Evolutionary conservation across 2,888 invertebrate species (phyloP).

Genomic region (Drosophila kuntzei): DNA sequence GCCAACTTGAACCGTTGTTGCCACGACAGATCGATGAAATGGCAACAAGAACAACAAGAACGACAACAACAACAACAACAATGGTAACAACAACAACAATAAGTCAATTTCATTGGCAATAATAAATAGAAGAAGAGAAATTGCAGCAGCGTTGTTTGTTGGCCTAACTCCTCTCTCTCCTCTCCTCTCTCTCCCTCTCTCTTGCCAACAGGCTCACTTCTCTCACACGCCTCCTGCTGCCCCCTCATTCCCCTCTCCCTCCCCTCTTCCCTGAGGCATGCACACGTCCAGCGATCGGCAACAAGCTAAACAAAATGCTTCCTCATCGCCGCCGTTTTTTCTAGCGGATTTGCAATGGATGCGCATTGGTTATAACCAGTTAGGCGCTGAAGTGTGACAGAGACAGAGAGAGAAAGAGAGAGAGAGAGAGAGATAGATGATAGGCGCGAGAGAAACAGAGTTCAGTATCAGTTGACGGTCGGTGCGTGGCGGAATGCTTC

Average conservation of each 20-base stretch:
- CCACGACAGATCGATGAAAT: slow-evolving; percentile 65
- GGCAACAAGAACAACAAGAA: slow-evolving; percentile 46
- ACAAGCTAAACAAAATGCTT: slow-evolving; percentile 80
- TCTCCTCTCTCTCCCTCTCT: background rate
- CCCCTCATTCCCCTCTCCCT: background rate
- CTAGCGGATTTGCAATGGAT: slow-evolving; percentile 77
- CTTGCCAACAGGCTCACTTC: background rate
- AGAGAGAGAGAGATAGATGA: slow-evolving; percentile 12
- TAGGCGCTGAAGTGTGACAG: slow-evolving; percentile 43
- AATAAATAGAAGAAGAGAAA: slow-evolving; percentile 75
- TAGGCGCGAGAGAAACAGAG: slow-evolving; percentile 31
- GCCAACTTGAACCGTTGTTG: slow-evolving; percentile 50
- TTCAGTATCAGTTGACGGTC: slow-evolving; percentile 64
- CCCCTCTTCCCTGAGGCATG: slow-evolving; percentile 5
- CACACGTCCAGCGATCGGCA: slow-evolving; percentile 74
- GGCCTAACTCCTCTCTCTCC: slow-evolving; percentile 19
- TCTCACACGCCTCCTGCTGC: background rate
- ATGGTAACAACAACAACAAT: slow-evolving; percentile 58
- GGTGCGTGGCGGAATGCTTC: slow-evolving; percentile 78
- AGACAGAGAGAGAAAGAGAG: slow-evolving; percentile 2
- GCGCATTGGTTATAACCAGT: slow-evolving; percentile 67
- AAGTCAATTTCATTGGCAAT: slow-evolving; percentile 76
- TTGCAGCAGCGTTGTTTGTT: slow-evolving; percentile 40
- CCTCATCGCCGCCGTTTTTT: slow-evolving; percentile 73
- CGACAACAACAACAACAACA: slow-evolving; percentile 24